Percentiles rank a stretch among this genome's conserved stretches.
Evolutionary conservation across 1,140 invertebrate species (phyloP).

Genomic region (Heterodera carotae): DNA sequence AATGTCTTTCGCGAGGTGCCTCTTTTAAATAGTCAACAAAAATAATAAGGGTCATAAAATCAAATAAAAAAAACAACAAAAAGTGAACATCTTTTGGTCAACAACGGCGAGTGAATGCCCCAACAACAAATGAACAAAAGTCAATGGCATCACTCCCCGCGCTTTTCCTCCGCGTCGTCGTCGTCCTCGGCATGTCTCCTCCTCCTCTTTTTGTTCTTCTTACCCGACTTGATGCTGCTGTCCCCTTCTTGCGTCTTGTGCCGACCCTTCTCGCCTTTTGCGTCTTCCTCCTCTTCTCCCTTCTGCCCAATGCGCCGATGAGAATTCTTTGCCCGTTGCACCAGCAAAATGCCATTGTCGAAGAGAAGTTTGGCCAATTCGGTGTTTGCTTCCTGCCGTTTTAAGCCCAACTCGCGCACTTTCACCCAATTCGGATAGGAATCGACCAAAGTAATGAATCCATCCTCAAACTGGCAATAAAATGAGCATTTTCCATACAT

Average conservation of each 20-base stretch:
- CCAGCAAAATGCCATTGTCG: conserved; percentile 30
- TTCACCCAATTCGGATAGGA: conserved; percentile 37
- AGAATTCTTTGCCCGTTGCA: conserved; percentile 21
- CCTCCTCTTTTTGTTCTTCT: background rate
- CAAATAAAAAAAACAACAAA: background rate
- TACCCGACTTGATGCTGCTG: background rate
- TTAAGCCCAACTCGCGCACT: conserved; percentile 31
- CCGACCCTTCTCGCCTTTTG: background rate
- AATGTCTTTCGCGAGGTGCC: no score
- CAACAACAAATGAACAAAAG: no score
- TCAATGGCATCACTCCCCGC: no score
- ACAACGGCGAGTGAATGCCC: no score
- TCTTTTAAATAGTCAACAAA: background rate
- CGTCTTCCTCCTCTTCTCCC: background rate
- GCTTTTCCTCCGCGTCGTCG: background rate
- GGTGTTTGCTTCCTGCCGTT: conserved; percentile 19
- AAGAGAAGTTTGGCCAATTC: conserved; percentile 40
- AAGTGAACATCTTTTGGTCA: background rate
- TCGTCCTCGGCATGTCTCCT: background rate
- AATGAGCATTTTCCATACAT: conserved; percentile 9
- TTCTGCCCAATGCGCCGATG: background rate
- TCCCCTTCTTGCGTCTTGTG: background rate
- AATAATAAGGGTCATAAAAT: background rate
- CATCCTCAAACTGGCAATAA: conserved; percentile 38
- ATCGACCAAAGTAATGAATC: conserved; percentile 22